Conservation (phyloP, 2,113 vertebrate species). For the Microtus oregoni region DNA sequence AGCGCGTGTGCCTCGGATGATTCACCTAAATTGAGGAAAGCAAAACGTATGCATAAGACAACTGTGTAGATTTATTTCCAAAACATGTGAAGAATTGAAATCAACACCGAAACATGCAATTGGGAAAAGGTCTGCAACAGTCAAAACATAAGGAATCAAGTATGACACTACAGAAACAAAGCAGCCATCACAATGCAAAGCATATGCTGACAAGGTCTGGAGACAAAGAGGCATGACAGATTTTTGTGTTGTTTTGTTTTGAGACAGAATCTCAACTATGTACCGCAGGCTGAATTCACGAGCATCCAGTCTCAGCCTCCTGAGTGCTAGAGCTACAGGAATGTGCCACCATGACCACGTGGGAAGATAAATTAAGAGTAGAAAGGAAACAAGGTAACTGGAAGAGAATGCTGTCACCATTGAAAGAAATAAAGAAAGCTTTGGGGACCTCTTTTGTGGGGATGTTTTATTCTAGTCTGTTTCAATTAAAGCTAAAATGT, state of each 20-base stretch:
- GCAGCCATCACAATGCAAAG: not conserved
- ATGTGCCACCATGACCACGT: not conserved
- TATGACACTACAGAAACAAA: too few relatives aligned
- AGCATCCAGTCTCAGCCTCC: not conserved
- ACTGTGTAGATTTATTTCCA: not conserved
- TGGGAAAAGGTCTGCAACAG: not conserved
- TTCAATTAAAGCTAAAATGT: not conserved
- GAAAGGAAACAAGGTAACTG: not conserved
- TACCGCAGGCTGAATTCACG: not conserved
- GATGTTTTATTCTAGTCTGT: not conserved
- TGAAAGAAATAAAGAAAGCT: not conserved
- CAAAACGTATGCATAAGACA: not conserved
- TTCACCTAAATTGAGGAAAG: not conserved
- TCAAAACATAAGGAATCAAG: not conserved
- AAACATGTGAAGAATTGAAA: not conserved
- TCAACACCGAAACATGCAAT: not conserved
- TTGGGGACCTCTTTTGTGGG: too few relatives aligned
- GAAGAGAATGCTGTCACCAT: not conserved
- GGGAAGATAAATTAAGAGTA: not conserved
- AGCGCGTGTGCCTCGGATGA: not conserved
- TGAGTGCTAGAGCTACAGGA: fast-evolving
- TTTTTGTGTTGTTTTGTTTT: not conserved
- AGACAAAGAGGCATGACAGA: not conserved
- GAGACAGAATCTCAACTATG: not conserved
- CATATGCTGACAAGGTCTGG: not conserved